A percentile compares a stretch with the other conserved stretches of the same genome.
These are phyloP conservation scores for Rhabdornis inornatus DNA, from an alignment of 2,113 vertebrate species.

Conservation along the genomic window DNA sequence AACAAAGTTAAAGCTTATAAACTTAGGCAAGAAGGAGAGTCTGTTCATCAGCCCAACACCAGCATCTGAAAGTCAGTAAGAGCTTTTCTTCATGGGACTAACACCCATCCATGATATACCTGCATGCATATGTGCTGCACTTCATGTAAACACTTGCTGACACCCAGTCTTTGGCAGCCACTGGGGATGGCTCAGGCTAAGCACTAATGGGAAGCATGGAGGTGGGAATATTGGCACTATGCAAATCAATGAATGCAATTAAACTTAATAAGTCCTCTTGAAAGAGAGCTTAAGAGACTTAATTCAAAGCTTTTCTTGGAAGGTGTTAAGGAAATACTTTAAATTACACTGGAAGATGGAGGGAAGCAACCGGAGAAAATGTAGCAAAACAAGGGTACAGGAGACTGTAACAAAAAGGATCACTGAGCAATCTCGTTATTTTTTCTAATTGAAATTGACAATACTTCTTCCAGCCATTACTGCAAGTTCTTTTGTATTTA, in stretches of 20 bases:
- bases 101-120: not conserved
- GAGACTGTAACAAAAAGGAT: not conserved
- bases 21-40: slow-evolving; percentile 31
- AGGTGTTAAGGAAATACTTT: not conserved
- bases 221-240: not conserved
- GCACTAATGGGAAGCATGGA: not conserved
- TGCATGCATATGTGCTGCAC: slow-evolving; percentile 50
- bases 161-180: not conserved
- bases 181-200: not conserved
- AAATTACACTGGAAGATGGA: not conserved
- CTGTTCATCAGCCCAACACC: slow-evolving; percentile 68
- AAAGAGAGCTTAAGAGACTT: not conserved
- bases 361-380: not conserved
- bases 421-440: not conserved
- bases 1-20: slow-evolving; percentile 71
- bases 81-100: not conserved
- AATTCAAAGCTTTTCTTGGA: not conserved
- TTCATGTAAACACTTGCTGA: not conserved
- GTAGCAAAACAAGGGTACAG: not conserved
- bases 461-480: not conserved
- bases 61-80: slow-evolving; percentile 1
- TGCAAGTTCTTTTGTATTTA: not conserved
- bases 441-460: not conserved
- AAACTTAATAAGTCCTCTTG: not conserved
- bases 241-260: not conserved